Base-by-base conservation (phyloP, 2,888 invertebrate species). In the Agrilus mali region DNA sequence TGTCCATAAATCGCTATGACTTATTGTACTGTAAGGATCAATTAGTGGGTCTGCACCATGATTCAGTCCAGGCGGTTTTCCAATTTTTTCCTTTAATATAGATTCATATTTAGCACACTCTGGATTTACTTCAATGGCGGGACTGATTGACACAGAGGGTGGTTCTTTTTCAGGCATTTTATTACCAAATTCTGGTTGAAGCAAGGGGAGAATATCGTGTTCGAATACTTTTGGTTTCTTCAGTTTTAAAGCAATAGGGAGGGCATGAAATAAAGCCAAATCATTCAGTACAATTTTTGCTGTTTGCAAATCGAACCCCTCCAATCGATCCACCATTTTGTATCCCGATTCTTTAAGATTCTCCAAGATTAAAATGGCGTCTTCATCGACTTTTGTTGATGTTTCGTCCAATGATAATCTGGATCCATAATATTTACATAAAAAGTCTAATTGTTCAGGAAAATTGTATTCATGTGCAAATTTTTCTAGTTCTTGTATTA, bases 1-100 rank as follows among this genome's bases (percentile, higher is more conserved):
- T n/a, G 71, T 69, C 77, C 77, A 77, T 39, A 72, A 63, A 54
- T 77, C 77, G 2, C 64, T 60, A 47, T 77, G 77, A 2, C 66
- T 61, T 12, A 75, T 63, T 0, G 73, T 69, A 1, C 65, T 66
- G 60, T 71, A 77, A 0, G 69, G 68, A 36, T 70, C 71, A 2
- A 3, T 61, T 57, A 20, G 66, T 58, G 33, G 58, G 51, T 7
- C 50, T 43, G 20, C 32, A 41, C 46, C 27, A 17, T 17, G 17
- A 17, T 17, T 17, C 17, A 17, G 2, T 17, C 17, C 4, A 4
- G 17, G n/a, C n/a, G n/a, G 17, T 17, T 17, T 17, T 2, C 4
- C 4, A 4, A 17, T 2, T 17, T 17, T 17, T 17, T 17, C 17
- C 17, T 4, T 4, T 17, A 17, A 17, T 17, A 17, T 17, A 17